Conservation (phyloP, 1,140 invertebrate species). For the Hyles euphorbiae region DNA sequence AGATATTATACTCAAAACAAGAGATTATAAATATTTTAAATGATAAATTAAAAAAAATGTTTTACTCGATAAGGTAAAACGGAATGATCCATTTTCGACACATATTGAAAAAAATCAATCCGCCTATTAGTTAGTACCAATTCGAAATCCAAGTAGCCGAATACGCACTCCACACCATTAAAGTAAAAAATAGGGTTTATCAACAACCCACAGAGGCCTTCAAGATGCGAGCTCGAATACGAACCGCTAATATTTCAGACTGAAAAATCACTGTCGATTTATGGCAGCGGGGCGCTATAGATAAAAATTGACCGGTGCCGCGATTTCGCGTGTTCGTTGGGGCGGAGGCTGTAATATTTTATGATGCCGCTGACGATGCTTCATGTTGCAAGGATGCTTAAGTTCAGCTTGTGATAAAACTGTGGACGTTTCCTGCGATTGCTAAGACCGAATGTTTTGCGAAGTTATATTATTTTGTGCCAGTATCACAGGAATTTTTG, state of each 20-base stretch:
- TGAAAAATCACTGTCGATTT: slow-evolving; percentile 61
- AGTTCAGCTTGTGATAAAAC: slow-evolving; percentile 8
- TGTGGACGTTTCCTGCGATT: not conserved
- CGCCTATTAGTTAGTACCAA: no score
- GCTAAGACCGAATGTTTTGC: no score
- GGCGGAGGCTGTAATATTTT: slow-evolving; percentile 26
- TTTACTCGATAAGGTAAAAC: no score
- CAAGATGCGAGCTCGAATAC: slow-evolving; percentile 4
- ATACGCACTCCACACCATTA: not conserved
- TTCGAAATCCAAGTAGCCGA: no score
- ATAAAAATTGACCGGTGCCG: slow-evolving; percentile 56
- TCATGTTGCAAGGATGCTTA: slow-evolving; percentile 11
- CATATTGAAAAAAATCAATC: no score
- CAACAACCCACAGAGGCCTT: slow-evolving; percentile 31
- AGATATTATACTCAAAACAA: no score
- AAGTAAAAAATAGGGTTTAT: slow-evolving; percentile 41
- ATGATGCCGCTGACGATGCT: slow-evolving; percentile 14
- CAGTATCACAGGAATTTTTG: no score
- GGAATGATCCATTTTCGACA: no score
- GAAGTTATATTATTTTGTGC: no score
- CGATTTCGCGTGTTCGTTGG: slow-evolving; percentile 4
- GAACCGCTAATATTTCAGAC: slow-evolving; percentile 54
- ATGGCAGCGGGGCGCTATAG: slow-evolving; percentile 46
- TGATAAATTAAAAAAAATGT: no score
- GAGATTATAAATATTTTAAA: no score